phyloP scores from a whole-genome alignment of 2,113 vertebrate species.

The Cavia porcellus region DNA sequence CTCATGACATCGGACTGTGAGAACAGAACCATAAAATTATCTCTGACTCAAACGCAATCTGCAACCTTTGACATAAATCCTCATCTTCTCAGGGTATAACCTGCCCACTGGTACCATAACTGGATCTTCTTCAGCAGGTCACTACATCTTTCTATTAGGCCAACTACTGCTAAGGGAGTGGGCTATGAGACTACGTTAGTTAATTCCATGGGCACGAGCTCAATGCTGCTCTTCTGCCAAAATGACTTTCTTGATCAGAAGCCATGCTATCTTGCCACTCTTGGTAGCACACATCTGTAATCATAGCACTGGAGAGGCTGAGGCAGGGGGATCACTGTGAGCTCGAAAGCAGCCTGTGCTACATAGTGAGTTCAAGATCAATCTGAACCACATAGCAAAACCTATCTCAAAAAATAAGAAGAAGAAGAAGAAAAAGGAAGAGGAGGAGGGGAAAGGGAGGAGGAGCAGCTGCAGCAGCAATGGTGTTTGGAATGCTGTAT shows the following conservation, averaged over 20 bases:
- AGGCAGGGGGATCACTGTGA: background rate
- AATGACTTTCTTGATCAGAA: constrained; percentile 12
- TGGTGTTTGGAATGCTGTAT: background rate
- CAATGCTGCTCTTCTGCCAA: background rate
- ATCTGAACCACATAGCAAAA: background rate
- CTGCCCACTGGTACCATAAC: background rate
- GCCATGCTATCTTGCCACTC: background rate
- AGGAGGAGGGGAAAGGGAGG: background rate
- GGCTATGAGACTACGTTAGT: no score
- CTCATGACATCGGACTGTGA: background rate
- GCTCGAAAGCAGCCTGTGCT: background rate
- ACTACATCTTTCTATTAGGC: background rate
- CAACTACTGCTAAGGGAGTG: background rate
- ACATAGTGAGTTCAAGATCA: background rate
- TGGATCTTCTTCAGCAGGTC: background rate
- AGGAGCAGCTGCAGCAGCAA: background rate
- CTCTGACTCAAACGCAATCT: background rate
- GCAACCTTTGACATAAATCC: background rate
- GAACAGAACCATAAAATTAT: background rate
- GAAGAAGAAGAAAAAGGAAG: background rate
- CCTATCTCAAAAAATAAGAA: background rate
- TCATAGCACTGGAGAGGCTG: background rate
- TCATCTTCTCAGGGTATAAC: background rate
- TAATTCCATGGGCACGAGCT: background rate
- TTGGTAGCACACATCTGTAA: background rate